Evolutionary conservation across 2,888 invertebrate species (phyloP).

Genomic region (Volucella zonaria): DNA sequence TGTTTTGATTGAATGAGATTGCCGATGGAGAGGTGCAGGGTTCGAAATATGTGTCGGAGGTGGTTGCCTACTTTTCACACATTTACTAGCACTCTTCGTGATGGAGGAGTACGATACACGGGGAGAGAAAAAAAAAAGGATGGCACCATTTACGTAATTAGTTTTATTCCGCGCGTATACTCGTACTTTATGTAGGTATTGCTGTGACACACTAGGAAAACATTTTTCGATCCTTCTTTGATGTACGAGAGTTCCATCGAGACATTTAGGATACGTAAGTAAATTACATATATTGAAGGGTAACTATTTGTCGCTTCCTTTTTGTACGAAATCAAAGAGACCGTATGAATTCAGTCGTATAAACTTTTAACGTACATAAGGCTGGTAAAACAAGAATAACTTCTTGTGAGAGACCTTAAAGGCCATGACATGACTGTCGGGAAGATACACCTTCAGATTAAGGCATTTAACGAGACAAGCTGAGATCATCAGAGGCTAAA

Average conservation of each 20-base stretch:
- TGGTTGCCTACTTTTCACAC: constrained; percentile 55
- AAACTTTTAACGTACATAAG: too few relatives aligned
- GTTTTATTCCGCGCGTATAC: constrained; percentile 55
- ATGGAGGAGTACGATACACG: constrained; percentile 1
- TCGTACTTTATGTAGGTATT: constrained; percentile 21
- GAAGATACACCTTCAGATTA: too few relatives aligned
- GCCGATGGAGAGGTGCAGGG: constrained; percentile 10
- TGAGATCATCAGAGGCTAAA: too few relatives aligned
- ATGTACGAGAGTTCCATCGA: constrained; percentile 17
- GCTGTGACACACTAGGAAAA: constrained; percentile 7
- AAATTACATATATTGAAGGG: constrained; percentile 34
- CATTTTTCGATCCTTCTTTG: constrained; percentile 33
- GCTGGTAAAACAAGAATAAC: too few relatives aligned
- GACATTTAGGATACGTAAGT: constrained; percentile 41
- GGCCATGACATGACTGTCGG: too few relatives aligned
- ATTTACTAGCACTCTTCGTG: constrained; percentile 8
- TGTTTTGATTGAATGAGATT: constrained; percentile 66
- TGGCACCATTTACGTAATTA: constrained; percentile 71
- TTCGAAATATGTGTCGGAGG: constrained; percentile 31
- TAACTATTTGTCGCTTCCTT: neutral
- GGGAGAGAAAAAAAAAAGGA: constrained; percentile 19
- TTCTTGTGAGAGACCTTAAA: too few relatives aligned
- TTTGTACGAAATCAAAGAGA: too few relatives aligned
- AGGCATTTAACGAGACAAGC: too few relatives aligned
- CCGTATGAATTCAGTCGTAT: too few relatives aligned